Base-by-base conservation (phyloP, 2,113 vertebrate genomes). In the Phoenicopterus ruber region DNA sequence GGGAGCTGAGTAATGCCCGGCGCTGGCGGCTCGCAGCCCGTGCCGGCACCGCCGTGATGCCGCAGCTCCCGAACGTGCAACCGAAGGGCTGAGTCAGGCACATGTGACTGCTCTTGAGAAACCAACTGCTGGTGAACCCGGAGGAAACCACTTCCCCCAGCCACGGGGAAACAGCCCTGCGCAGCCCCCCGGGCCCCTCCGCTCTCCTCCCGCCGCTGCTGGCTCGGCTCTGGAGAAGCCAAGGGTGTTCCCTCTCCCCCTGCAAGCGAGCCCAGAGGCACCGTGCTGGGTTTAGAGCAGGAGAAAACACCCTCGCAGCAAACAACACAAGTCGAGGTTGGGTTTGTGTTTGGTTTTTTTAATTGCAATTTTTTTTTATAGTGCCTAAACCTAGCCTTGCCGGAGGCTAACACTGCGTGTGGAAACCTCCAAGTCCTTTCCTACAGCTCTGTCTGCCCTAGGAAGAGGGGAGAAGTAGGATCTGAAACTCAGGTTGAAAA, bases 401-500 rank as follows among this genome's bases (percentile, higher is more conserved):
- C 72, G 34, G 78, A 84, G 67, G 71, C 55, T 50, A 40, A 65
- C 13, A 8, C 71, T 55, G 42, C 7, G 3, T 20, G 40, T 67
- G 6, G 36, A 77, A 88, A 79, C 77, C 47, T 86, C 50, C 38
- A 5, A 0, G 9, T 31, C n/a, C 63, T 86, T 79, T 44, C 63
- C 94, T 72, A 52, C 65, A 61, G 57, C 82, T 94, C 72, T 63
- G 25, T 25, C 34, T 18, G 2, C 22, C 13, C 31, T 13, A 34
- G 32, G 42, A 81, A 63, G 57, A 86, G 62, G 47, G 67, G 54
- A 82, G 78, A 69, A 94, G 63, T 47, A 82, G 88, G 72, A 89
- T 92, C 63, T 69, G 58, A 89, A 95, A 81, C 38, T 62, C 50
- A 28, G 24, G 18, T 55, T 92, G 29, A 94, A 92, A 96, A 94